Percentiles rank a stretch among this genome's conserved stretches.
phyloP scores from a whole-genome alignment of 1,140 invertebrate species.

The Euschistus heros region DNA sequence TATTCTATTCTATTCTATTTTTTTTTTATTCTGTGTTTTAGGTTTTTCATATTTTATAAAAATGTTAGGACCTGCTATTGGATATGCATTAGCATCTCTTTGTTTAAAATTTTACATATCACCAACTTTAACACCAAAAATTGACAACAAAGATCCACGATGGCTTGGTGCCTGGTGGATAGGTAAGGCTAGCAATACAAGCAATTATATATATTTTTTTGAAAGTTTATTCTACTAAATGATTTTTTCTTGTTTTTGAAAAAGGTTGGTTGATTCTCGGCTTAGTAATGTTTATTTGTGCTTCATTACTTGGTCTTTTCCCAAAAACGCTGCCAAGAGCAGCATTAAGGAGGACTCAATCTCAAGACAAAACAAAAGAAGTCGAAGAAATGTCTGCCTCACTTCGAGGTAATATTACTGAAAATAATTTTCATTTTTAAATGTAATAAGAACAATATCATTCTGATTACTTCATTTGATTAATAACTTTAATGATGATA shows the following conservation, averaged over 20 bases:
- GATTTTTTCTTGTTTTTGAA: neutral
- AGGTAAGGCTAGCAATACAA: conserved; percentile 36
- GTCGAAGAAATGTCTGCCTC: conserved; percentile 29
- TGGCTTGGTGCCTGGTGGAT: conserved; percentile 73
- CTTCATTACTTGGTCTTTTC: conserved; percentile 45
- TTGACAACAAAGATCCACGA: conserved; percentile 53
- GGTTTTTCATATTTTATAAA: conserved; percentile 56
- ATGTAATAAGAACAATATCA: neutral
- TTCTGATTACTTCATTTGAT: neutral
- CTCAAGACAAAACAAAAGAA: conserved; percentile 27
- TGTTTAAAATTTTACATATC: conserved; percentile 58
- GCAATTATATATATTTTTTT: too few species aligned
- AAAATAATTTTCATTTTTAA: conserved; percentile 25
- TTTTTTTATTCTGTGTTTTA: conserved; percentile 33
- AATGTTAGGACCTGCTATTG: conserved; percentile 59
- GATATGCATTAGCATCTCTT: conserved; percentile 58
- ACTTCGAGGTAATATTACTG: conserved; percentile 27
- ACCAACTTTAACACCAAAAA: conserved; percentile 53
- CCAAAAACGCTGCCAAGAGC: conserved; percentile 44
- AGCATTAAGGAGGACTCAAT: conserved; percentile 34
- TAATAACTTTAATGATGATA: too few species aligned
- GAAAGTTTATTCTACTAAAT: neutral
- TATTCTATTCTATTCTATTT: too few species aligned
- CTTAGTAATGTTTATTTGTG: conserved; percentile 40
- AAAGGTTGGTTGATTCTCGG: conserved; percentile 49